Evolutionary conservation across 1,140 invertebrate species (phyloP).

Genomic region (Dufourea novaeangliae): DNA sequence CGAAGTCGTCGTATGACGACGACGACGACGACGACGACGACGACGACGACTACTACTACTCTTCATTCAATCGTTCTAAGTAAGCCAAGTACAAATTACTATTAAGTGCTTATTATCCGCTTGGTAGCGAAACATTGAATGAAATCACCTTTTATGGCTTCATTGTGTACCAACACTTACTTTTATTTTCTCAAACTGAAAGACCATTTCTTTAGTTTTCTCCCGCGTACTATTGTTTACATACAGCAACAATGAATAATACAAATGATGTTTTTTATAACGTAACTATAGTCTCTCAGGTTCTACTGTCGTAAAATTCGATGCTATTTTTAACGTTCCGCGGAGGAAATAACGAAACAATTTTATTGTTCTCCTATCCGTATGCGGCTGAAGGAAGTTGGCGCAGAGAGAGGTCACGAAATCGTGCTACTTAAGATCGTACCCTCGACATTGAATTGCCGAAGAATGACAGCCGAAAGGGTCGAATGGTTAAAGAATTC

Average conservation of each 20-base stretch:
- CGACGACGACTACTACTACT: constrained; percentile 17
- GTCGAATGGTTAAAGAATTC: constrained; percentile 40
- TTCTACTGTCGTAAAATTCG: neutral
- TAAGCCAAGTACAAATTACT: constrained; percentile 40
- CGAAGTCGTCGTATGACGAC: constrained; percentile 40
- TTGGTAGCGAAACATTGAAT: constrained; percentile 36
- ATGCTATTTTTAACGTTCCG: too few species aligned
- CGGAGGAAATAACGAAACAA: too few species aligned
- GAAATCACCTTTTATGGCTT: constrained; percentile 15
- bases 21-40: constrained; percentile 38
- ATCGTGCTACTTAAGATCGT: neutral
- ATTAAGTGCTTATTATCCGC: constrained; percentile 31
- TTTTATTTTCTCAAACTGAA: neutral
- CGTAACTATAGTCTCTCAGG: neutral
- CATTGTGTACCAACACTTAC: neutral
- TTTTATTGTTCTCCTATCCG: neutral
- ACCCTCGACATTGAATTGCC: constrained; percentile 52
- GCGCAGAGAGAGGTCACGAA: neutral
- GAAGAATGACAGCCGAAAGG: constrained; percentile 23
- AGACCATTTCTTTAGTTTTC: neutral
- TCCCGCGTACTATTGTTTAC: too few species aligned
- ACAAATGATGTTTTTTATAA: too few species aligned
- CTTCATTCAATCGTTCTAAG: constrained; percentile 41
- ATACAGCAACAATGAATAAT: too few species aligned
- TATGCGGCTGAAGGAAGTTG: neutral